phyloP scores from a whole-genome alignment of 2,797 vertebrate genomes.

The Acipenser transmontanus region DNA sequence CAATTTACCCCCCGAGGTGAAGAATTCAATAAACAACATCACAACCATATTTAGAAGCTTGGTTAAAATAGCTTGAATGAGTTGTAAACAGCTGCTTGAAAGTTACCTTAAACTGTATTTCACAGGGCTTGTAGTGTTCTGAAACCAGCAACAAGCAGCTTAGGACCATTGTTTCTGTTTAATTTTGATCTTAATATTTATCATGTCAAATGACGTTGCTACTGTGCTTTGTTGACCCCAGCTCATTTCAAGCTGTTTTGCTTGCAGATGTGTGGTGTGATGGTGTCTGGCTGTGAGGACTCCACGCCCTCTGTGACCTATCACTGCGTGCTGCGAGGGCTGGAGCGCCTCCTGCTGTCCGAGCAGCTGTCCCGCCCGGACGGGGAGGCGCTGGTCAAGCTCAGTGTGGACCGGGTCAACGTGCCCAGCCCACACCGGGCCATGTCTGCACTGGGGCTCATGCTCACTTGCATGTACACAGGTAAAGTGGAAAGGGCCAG shows the following conservation, averaged over 20 bases:
- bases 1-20: too few species aligned
- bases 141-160: too few species aligned
- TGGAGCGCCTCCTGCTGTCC: conserved; percentile 90
- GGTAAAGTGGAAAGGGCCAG: conserved; percentile 52
- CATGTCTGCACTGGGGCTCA: conserved; percentile 93
- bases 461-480: conserved; percentile 99
- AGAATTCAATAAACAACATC: too few species aligned
- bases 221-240: too few species aligned
- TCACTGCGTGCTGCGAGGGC: conserved; percentile 86
- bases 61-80: too few species aligned
- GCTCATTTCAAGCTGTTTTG: not conserved
- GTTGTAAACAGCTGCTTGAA: too few species aligned
- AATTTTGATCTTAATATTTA: too few species aligned
- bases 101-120: too few species aligned
- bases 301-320: conserved; percentile 87
- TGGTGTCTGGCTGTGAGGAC: conserved; percentile 91
- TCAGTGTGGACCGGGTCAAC: conserved; percentile 92
- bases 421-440: conserved; percentile 92
- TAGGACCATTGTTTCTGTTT: too few species aligned
- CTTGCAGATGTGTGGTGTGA: conserved; percentile 80
- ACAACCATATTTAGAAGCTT: too few species aligned
- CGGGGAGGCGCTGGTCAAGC: conserved; percentile 84
- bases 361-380: conserved; percentile 91
- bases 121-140: too few species aligned
- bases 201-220: too few species aligned